Percentiles rank a stretch among this genome's conserved stretches.
These are phyloP conservation scores for Aplochiton taeniatus DNA, from an alignment of 2,797 vertebrate genomes.

Conservation along the genomic window DNA sequence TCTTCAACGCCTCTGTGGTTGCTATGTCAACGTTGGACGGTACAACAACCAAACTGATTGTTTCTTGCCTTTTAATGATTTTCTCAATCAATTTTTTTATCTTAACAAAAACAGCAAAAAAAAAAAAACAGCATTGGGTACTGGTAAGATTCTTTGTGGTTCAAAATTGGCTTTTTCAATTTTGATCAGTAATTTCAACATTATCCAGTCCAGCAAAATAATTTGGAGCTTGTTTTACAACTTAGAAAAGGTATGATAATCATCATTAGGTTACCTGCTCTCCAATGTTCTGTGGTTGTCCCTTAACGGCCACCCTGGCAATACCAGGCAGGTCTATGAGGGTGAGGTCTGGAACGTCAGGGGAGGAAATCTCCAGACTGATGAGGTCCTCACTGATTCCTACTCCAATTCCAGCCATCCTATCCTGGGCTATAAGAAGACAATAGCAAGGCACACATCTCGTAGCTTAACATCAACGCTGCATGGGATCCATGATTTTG, in stretches of 20 bases:
- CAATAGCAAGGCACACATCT: neutral
- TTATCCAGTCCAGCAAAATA: no score
- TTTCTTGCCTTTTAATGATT: constrained; percentile 83
- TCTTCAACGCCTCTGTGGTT: constrained; percentile 88
- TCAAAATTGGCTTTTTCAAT: no score
- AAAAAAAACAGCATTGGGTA: no score
- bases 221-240: no score
- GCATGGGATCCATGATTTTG: no score
- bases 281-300: constrained; percentile 84
- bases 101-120: no score
- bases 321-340: constrained; percentile 91
- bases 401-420: constrained; percentile 66
- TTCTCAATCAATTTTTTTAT: constrained; percentile 80
- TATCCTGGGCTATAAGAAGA: constrained; percentile 66
- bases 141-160: no score
- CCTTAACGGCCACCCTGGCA: constrained; percentile 79
- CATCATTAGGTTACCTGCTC: constrained; percentile 78
- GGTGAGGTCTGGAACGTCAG: constrained; percentile 84
- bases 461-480: no score
- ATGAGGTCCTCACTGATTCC: constrained; percentile 83
- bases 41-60: constrained; percentile 88
- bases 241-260: no score
- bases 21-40: constrained; percentile 90
- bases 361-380: constrained; percentile 81
- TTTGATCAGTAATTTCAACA: no score